Evolutionary conservation across 2,888 invertebrate species (phyloP), one percentile per base, ranked within the genome.

Genomic region (Papilio gigon): DNA sequence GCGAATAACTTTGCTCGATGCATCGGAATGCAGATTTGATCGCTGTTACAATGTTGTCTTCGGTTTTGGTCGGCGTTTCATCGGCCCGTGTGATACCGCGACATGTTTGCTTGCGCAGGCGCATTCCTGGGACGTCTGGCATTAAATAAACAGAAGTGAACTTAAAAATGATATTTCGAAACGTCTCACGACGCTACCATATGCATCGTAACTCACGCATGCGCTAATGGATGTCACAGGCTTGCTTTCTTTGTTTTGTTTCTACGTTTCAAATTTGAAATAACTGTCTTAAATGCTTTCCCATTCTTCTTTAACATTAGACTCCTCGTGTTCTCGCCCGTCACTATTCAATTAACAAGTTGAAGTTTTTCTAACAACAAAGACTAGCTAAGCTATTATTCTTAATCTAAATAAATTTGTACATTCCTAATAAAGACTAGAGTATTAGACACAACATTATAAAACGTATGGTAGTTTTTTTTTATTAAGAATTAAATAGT

Each of bases 401-500:
- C n/a, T n/a, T n/a, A n/a, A n/a, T n/a, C n/a, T n/a, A n/a, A n/a
- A n/a, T n/a, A n/a, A n/a, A n/a, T n/a, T n/a, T n/a, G n/a, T n/a
- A n/a, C n/a, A n/a, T n/a, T n/a, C n/a, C n/a, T n/a, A n/a, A n/a
- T n/a, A 22, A 2, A 22, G 47, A 22, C 12, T 47, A n/a, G 33
- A 33, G 14, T 56, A 27, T 27, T 53, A 53, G 33, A 42, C 17
- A 42, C 6, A 25, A 20, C 33, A 17, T n/a, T 47, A 30, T 44
- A 35, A 20, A 47, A 60, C 25, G 47, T 40, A 65, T 69, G 75
- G 74, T 80, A 74, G 80, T 79, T 79, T 81, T 85, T 81, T 85
- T 85, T 87, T 85, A 85, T 87, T 88, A 86, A 85, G 86, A 85
- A 87, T 89, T 88, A 88, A 86, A 88, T 86, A 82, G 80, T 85